Conservation (phyloP, 2,113 vertebrate genomes). For the Podilymbus podiceps region DNA sequence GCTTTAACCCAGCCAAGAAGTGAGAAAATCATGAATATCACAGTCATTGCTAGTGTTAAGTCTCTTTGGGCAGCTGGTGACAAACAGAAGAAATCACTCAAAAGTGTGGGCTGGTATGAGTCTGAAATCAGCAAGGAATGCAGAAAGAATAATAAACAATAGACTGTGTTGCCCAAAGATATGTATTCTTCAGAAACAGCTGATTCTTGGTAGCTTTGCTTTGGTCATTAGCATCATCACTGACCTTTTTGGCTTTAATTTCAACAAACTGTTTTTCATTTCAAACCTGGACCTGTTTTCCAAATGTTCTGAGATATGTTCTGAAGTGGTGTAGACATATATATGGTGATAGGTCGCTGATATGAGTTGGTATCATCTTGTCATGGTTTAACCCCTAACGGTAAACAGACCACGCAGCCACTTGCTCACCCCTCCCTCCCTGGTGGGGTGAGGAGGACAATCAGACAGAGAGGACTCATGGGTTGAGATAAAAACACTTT, state of each 20-base stretch:
- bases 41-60: background rate
- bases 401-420: too few relatives aligned
- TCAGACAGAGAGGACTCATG: too few relatives aligned
- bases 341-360: background rate
- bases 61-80: background rate
- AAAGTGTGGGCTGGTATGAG: background rate
- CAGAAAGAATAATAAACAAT: background rate
- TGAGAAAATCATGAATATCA: background rate
- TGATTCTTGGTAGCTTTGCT: background rate
- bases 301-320: background rate
- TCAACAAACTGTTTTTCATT: background rate
- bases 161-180: rapidly evolving
- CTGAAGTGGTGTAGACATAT: background rate
- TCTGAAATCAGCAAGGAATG: background rate
- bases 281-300: background rate
- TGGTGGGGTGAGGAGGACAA: too few relatives aligned
- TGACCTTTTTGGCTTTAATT: background rate
- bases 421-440: too few relatives aligned
- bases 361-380: background rate
- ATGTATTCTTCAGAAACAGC: background rate
- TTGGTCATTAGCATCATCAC: background rate
- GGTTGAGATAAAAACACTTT: too few relatives aligned
- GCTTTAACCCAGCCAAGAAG: background rate
- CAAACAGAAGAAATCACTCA: background rate
- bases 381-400: too few relatives aligned